These are phyloP conservation scores for Conger conger DNA, from an alignment of 2,113 vertebrate species.

Conservation along the genomic window DNA sequence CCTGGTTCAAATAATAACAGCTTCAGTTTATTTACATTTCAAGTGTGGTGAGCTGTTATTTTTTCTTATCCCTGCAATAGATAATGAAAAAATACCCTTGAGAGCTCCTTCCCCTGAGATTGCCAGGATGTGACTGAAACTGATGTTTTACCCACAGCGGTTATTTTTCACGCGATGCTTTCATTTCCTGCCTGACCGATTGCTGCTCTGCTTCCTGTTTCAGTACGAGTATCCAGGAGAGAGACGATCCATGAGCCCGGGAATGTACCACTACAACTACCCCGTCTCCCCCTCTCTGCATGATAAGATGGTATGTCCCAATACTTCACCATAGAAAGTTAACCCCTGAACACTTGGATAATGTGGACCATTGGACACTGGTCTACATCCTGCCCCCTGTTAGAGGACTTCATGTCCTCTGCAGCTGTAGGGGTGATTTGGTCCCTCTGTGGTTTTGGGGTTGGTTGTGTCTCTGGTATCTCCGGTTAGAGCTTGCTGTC, in stretches of 20 bases:
- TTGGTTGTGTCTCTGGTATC: neutral
- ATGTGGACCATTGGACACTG: neutral
- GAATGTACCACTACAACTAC: constrained; percentile 86
- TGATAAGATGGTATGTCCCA: constrained; percentile 84
- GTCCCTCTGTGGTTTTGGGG: neutral
- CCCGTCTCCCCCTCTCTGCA: constrained; percentile 85
- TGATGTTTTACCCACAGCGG: no score
- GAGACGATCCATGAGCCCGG: constrained; percentile 80
- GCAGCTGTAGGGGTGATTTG: neutral
- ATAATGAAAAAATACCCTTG: no score
- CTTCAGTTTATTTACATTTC: neutral
- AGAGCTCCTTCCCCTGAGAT: no score
- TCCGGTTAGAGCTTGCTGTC: no score
- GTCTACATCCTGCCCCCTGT: neutral
- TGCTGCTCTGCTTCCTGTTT: constrained; percentile 36
- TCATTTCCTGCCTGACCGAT: neutral
- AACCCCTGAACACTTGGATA: neutral
- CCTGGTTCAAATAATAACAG: neutral
- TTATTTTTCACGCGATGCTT: neutral
- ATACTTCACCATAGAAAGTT: neutral
- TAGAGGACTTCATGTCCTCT: neutral
- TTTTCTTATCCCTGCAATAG: neutral
- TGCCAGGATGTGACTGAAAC: no score
- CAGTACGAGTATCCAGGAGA: constrained; percentile 91
- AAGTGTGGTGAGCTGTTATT: neutral